phyloP scores from a whole-genome alignment of 64 coral and sea anemone species.

The Montipora foliosa region DNA sequence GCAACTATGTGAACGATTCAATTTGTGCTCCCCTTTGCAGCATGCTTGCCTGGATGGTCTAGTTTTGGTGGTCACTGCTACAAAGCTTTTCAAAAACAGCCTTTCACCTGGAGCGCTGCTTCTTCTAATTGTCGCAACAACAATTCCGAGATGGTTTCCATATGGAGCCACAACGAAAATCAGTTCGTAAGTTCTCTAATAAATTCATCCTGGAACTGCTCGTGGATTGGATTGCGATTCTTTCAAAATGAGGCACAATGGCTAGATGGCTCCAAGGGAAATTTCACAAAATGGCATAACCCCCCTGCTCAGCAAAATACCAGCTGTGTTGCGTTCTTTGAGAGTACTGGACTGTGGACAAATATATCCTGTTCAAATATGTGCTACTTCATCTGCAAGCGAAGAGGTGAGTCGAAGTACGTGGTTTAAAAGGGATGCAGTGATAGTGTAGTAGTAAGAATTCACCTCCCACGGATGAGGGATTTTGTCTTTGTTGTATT shows the following conservation, averaged over 20 bases:
- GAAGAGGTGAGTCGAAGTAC: constrained; percentile 5
- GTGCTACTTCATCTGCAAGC: constrained; percentile 1
- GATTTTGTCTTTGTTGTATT: too few species aligned
- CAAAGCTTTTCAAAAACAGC: neutral
- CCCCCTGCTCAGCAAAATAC: neutral
- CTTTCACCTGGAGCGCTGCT: neutral
- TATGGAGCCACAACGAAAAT: neutral
- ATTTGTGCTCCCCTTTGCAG: neutral
- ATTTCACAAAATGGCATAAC: neutral
- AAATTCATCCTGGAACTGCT: neutral
- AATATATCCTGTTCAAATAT: neutral
- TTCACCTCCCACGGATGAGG: too few species aligned
- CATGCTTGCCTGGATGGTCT: neutral
- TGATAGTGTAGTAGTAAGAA: too few species aligned
- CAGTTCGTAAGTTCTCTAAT: neutral
- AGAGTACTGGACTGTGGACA: neutral
- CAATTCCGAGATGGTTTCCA: neutral
- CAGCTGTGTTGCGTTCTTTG: neutral
- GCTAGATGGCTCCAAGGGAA: neutral
- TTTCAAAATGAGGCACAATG: neutral
- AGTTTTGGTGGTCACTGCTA: constrained; percentile 5
- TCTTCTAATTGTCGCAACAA: neutral
- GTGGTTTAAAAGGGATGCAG: too few species aligned
- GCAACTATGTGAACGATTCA: neutral
- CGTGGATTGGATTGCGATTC: constrained; percentile 3